A percentile compares a stretch with the other conserved stretches of the same genome.
Conservation (phyloP, 2,888 invertebrate species). For the Chirona hameri region DNA sequence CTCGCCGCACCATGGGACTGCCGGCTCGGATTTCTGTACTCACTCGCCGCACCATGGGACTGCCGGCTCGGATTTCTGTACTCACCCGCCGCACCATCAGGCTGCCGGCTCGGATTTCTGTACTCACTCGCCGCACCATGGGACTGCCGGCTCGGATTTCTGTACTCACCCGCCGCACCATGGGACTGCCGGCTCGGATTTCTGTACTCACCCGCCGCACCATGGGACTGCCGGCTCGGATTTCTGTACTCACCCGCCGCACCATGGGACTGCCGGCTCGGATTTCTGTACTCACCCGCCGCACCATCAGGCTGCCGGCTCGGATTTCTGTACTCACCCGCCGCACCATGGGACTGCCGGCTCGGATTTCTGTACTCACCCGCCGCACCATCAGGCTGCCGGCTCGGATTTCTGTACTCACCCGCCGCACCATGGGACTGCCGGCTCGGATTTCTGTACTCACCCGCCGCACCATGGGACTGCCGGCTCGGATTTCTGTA, state of each 20-base stretch:
- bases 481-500: slow-evolving; percentile 81
- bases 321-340: too few species aligned
- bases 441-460: slow-evolving; percentile 44
- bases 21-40: slow-evolving; percentile 44
- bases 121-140: slow-evolving; percentile 66
- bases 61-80: slow-evolving; percentile 81
- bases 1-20: too few species aligned
- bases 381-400: slow-evolving; percentile 82
- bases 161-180: too few species aligned
- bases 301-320: slow-evolving; percentile 85
- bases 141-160: slow-evolving; percentile 82
- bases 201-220: slow-evolving; percentile 62
- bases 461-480: slow-evolving; percentile 75
- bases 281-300: slow-evolving; percentile 54
- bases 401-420: too few species aligned
- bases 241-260: too few species aligned
- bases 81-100: too few species aligned
- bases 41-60: slow-evolving; percentile 75
- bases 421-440: too few species aligned
- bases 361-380: slow-evolving; percentile 45
- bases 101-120: slow-evolving; percentile 53
- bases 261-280: slow-evolving; percentile 62
- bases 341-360: slow-evolving; percentile 71
- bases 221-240: slow-evolving; percentile 79
- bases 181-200: slow-evolving; percentile 59